A percentile compares a stretch with the other conserved stretches of the same genome.
Evolutionary conservation across 2,888 invertebrate genomes (phyloP).

Genomic region (Andricus quercusramuli): DNA sequence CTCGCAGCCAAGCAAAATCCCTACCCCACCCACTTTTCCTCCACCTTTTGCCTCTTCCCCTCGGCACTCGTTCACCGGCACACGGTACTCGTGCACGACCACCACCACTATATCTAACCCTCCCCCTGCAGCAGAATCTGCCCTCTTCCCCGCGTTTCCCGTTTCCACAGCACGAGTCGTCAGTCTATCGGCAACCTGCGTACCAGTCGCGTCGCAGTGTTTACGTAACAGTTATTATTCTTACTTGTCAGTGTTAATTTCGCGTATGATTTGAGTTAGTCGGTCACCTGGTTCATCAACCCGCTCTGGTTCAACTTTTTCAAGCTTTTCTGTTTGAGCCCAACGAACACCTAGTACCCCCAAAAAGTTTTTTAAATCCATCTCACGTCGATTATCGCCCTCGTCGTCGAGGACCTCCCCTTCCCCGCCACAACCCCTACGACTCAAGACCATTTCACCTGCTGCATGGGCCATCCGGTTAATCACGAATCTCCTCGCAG

Average conservation of each 20-base stretch:
- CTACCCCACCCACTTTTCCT: conserved; percentile 1
- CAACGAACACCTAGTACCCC: not conserved
- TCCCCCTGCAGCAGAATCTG: conserved; percentile 30
- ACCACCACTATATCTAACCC: conserved; percentile 25
- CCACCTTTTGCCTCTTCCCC: conserved; percentile 27
- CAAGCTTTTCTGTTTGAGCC: conserved; percentile 6
- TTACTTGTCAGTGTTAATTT: conserved; percentile 70
- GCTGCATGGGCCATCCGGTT: conserved; percentile 36
- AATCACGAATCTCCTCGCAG: not conserved
- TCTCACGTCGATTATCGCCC: conserved; percentile 14
- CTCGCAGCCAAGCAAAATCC: not conserved
- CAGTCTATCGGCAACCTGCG: conserved; percentile 79
- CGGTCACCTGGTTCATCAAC: conserved; percentile 33
- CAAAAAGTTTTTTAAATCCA: not conserved
- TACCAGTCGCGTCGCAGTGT: conserved; percentile 76
- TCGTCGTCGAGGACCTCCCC: conserved; percentile 31
- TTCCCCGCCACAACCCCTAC: conserved; percentile 5
- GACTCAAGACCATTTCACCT: conserved; percentile 30
- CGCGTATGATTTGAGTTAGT: conserved; percentile 44
- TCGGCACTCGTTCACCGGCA: conserved; percentile 15
- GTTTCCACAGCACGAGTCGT: conserved; percentile 55
- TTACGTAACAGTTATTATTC: conserved; percentile 75
- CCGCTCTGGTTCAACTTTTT: not conserved
- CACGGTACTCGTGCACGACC: conserved; percentile 30
- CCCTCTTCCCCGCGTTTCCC: conserved; percentile 21